These are phyloP conservation scores for Orgyia antiqua DNA, from an alignment of 2,888 invertebrate genomes.

Conservation along the genomic window DNA sequence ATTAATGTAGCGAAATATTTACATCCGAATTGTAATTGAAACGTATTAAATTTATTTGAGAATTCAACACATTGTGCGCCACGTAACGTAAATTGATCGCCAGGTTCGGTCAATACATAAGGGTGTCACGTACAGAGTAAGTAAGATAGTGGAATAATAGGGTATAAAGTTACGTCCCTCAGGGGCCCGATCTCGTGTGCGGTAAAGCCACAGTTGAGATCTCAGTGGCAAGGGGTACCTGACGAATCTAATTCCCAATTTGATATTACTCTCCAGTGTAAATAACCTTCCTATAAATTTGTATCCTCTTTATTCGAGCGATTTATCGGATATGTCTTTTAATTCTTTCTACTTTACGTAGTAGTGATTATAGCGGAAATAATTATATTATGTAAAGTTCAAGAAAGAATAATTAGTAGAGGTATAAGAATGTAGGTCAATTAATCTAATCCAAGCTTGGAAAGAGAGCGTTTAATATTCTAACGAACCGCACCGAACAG, in stretches of 20 bases:
- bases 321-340: slow-evolving; percentile 12
- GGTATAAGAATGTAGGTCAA: too few relatives aligned
- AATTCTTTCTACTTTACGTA: too few relatives aligned
- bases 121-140: slow-evolving; percentile 43
- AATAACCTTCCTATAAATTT: slow-evolving; percentile 30
- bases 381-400: too few relatives aligned
- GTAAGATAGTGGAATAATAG: slow-evolving; percentile 54
- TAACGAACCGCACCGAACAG: slow-evolving; percentile 35
- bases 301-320: slow-evolving; percentile 12
- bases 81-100: too few relatives aligned
- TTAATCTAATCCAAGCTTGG: too few relatives aligned
- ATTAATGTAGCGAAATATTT: too few relatives aligned
- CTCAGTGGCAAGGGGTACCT: slow-evolving; percentile 32
- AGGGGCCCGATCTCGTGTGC: slow-evolving; percentile 41
- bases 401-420: too few relatives aligned
- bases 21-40: too few relatives aligned
- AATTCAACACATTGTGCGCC: too few relatives aligned
- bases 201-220: slow-evolving; percentile 46
- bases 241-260: slow-evolving; percentile 38
- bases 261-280: slow-evolving; percentile 29
- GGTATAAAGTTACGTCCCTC: slow-evolving; percentile 41
- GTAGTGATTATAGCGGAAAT: too few relatives aligned
- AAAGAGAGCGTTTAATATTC: slow-evolving; percentile 34
- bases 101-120: slow-evolving; percentile 52
- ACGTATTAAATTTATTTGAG: too few relatives aligned